Evolutionary conservation across 2,797 vertebrate species (phyloP).

Genomic region (Ispidina picta): DNA sequence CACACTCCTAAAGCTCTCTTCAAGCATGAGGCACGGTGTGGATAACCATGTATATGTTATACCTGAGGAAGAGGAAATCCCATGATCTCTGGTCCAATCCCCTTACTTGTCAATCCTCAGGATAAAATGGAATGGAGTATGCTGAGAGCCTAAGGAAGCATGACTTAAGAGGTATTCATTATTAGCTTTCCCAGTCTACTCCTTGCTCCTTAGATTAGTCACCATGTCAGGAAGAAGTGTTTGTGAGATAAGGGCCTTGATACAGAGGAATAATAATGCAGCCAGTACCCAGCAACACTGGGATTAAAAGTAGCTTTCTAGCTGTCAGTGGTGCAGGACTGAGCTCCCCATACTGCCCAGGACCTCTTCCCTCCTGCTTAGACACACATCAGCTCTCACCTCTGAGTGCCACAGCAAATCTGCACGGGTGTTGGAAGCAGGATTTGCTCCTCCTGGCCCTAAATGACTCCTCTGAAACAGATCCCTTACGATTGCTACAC

Average conservation of each 20-base stretch:
- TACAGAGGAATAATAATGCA: background rate
- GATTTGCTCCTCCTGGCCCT: background rate
- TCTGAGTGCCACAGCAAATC: background rate
- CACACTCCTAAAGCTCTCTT: fast-evolving
- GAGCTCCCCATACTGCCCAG: background rate
- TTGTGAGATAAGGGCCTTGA: background rate
- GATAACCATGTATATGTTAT: background rate
- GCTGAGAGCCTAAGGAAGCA: background rate
- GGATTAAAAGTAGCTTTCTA: background rate
- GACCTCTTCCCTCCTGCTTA: background rate
- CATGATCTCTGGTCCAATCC: background rate
- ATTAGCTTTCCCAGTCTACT: background rate
- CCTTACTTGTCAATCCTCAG: background rate
- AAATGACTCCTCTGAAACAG: background rate
- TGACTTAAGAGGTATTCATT: background rate
- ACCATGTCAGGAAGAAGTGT: background rate
- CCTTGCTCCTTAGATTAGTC: background rate
- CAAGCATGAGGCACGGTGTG: background rate
- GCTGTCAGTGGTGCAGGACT: background rate
- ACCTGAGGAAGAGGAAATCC: background rate
- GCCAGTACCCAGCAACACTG: background rate
- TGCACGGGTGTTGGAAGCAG: background rate
- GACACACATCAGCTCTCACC: background rate
- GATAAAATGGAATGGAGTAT: background rate
- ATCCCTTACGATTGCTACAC: background rate